Conservation (phyloP, 2,888 invertebrate species). For the Apeira syringaria region DNA sequence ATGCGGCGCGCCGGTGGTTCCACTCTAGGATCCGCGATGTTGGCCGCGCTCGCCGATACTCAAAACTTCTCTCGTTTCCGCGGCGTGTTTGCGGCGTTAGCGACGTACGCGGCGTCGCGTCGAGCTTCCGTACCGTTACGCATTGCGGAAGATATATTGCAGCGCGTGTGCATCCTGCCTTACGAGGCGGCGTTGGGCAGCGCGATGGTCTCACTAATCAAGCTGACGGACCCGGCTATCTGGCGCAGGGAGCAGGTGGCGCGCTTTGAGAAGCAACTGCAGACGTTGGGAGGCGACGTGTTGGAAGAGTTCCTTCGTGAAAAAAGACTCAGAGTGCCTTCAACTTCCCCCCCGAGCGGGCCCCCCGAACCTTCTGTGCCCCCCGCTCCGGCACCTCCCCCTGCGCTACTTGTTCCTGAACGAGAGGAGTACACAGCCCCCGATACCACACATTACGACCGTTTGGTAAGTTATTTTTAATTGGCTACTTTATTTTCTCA, state of each 20-base stretch:
- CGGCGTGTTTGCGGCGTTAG: constrained; percentile 54
- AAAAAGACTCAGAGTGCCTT: constrained; percentile 14
- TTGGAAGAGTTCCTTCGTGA: constrained; percentile 34
- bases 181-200: constrained; percentile 45
- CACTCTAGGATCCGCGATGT: constrained; percentile 45
- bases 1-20: constrained; percentile 1
- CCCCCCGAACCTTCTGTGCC: not conserved
- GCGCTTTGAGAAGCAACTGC: constrained; percentile 50
- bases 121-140: constrained; percentile 40
- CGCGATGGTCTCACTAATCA: constrained; percentile 51
- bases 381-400: not conserved
- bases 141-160: constrained; percentile 52
- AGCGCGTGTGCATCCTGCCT: constrained; percentile 61
- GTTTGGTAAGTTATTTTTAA: constrained; percentile 60
- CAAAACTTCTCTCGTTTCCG: constrained; percentile 70
- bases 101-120: constrained; percentile 45
- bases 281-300: constrained; percentile 31
- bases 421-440: constrained; percentile 49
- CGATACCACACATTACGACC: constrained; percentile 60
- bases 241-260: constrained; percentile 45
- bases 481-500: no score
- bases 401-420: not conserved
- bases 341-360: not conserved
- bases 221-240: constrained; percentile 47
- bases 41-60: constrained; percentile 54